A percentile compares a stretch with the other conserved stretches of the same genome.
Conservation (phyloP, 2,888 invertebrate genomes). For the Sphaerophoria rueppellii region DNA sequence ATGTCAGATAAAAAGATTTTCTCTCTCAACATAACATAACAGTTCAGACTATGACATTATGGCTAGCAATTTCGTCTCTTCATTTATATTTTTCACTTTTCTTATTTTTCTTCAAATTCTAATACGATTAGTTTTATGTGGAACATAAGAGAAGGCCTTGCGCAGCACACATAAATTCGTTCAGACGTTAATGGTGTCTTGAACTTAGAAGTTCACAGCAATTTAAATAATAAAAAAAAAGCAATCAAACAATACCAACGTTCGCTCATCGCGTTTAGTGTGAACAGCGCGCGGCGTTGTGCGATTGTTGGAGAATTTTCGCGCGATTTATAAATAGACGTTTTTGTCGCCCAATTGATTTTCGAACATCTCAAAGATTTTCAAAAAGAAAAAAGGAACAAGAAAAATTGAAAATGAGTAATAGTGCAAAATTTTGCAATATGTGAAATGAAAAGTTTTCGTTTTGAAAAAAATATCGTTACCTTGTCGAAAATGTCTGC, state of each 20-base stretch:
- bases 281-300: constrained; percentile 38
- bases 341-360: constrained; percentile 1
- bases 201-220: constrained; percentile 68
- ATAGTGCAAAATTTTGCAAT: constrained; percentile 8
- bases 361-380: not conserved
- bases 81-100: constrained; percentile 7
- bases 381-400: not conserved
- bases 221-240: constrained; percentile 7
- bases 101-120: constrained; percentile 52
- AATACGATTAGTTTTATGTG: constrained; percentile 62
- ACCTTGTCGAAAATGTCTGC: constrained; percentile 8
- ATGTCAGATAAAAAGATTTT: too few relatives aligned
- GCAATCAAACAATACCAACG: constrained; percentile 4
- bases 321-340: constrained; percentile 19
- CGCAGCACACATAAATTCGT: constrained; percentile 52
- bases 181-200: constrained; percentile 57
- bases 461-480: constrained; percentile 1
- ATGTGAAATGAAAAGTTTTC: constrained; percentile 16
- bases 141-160: constrained; percentile 39
- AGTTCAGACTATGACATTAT: not conserved
- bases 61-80: not conserved
- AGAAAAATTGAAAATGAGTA: not conserved
- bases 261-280: not conserved
- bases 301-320: constrained; percentile 42
- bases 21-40: not conserved